phyloP scores from a whole-genome alignment of 23 tunicate genomes.

The Clavelina lepadiformis region DNA sequence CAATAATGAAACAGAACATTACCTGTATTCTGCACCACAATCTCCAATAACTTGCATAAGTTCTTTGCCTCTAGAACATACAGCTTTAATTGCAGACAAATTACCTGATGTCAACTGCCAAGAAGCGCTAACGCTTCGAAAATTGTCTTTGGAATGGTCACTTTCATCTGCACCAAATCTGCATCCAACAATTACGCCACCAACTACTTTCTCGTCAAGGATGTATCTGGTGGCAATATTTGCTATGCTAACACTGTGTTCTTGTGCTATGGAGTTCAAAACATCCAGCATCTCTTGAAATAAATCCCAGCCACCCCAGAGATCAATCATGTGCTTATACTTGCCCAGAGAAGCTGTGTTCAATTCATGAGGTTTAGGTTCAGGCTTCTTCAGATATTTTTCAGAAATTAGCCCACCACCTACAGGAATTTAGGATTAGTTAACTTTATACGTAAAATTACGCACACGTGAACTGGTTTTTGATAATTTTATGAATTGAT shows the following conservation, averaged over 20 bases:
- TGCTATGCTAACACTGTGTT: conserved; percentile 57
- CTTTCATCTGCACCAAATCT: conserved; percentile 53
- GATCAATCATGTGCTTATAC: conserved; percentile 61
- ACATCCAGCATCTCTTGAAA: conserved; percentile 65
- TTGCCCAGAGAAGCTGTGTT: conserved; percentile 72
- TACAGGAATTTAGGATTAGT: neutral
- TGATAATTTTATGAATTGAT: too few relatives aligned
- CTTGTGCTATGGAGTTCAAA: conserved; percentile 41
- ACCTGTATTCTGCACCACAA: conserved; percentile 77
- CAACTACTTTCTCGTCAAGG: conserved; percentile 52
- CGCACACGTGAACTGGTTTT: neutral
- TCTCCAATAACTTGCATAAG: conserved; percentile 49
- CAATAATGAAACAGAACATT: neutral
- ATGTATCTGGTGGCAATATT: conserved; percentile 74
- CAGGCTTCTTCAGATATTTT: conserved; percentile 56
- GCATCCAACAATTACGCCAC: conserved; percentile 61
- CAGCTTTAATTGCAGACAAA: conserved; percentile 17
- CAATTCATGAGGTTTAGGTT: conserved; percentile 56
- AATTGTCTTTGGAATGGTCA: conserved; percentile 61
- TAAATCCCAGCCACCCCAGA: conserved; percentile 84
- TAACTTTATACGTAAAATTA: neutral
- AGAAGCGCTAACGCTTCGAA: conserved; percentile 29
- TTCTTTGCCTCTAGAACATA: conserved; percentile 42
- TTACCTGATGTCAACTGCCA: conserved; percentile 46
- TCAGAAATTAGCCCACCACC: conserved; percentile 82